These are phyloP conservation scores for Nipponacmea schrenckii DNA, from an alignment of 2,888 invertebrate species.

Conservation along the genomic window DNA sequence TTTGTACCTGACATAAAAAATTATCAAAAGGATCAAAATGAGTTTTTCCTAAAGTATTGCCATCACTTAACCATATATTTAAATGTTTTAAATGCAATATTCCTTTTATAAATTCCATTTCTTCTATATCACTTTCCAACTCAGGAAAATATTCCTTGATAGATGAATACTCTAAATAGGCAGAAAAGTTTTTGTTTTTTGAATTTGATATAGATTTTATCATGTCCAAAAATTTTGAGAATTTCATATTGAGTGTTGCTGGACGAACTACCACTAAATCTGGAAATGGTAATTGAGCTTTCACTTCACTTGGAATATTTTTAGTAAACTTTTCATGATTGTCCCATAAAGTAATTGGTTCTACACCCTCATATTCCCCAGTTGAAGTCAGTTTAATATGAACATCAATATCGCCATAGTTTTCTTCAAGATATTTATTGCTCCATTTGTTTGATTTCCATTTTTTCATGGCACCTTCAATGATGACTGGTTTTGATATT, in stretches of 20 bases:
- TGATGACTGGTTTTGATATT: conserved; percentile 60
- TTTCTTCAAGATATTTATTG: conserved; percentile 46
- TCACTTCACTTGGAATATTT: conserved; percentile 53
- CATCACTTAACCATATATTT: conserved; percentile 67
- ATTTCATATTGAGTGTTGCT: conserved; percentile 56
- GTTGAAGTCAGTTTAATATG: conserved; percentile 61
- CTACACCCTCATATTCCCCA: conserved; percentile 64
- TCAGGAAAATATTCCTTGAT: conserved; percentile 57
- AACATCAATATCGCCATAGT: conserved; percentile 48
- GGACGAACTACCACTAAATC: conserved; percentile 65
- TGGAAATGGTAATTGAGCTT: conserved; percentile 50
- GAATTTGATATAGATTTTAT: conserved; percentile 49
- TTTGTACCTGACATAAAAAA: conserved; percentile 61
- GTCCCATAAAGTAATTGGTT: conserved; percentile 56
- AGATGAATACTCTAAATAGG: conserved; percentile 65
- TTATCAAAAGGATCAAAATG: conserved; percentile 67
- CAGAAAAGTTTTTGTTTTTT: conserved; percentile 49
- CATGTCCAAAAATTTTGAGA: conserved; percentile 60
- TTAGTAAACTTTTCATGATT: conserved; percentile 39
- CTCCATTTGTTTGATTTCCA: conserved; percentile 65
- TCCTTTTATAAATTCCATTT: conserved; percentile 52
- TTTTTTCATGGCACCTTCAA: conserved; percentile 45
- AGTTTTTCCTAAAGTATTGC: conserved; percentile 65
- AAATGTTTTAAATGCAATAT: conserved; percentile 46
- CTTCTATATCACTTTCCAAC: conserved; percentile 51